Evolutionary conservation across 2,113 vertebrate species (phyloP), one percentile per base, ranked within the genome.

Genomic region (Ceyx cyanopectus): DNA sequence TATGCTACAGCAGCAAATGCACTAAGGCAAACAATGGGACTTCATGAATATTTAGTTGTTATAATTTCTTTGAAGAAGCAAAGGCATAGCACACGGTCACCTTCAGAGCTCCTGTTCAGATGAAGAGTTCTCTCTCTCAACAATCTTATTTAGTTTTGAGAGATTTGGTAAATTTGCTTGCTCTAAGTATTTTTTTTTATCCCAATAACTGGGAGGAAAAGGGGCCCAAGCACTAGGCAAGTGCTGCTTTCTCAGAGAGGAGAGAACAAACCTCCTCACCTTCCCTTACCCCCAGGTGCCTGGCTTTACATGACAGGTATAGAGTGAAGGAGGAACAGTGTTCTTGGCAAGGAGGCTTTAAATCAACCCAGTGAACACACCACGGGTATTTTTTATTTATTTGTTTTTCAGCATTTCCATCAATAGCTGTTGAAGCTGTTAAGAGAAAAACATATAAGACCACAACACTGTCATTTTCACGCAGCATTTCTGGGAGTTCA

Each of bases 21-120:
- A 83, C 78, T 45, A 90, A 96, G 85, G 69, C 86, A 96, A 97
- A 89, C 90, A 75, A 96, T 83, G 67, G 75, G 86, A 72, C 22
- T 83, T 90, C 86, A 95, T 96, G 50, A 85, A 93, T 79, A 97
- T 95, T 95, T 93, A 87, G 95, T 93, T 91, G 67, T 86, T 72
- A 80, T 70, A 58, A 81, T 92, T 89, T 81, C 95, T 93, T 96
- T 95, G 75, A 79, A 89, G 81, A 69, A 22, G 54, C 41, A 79
- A 74, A 94, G 57, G 58, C 79, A 74, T 21, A 75, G 48, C 20
- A 22, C 78, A 88, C 3, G 7, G 65, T 92, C 91, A 96, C 87
- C 94, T 95, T 92, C 93, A 45, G 84, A 90, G 85, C 90, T 92
- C 65, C 88, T 79, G 96, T 92, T 94, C 87, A 80, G 81, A 91